phyloP scores from a whole-genome alignment of 2,113 vertebrate genomes.

The Epinephelus cyanopodus region DNA sequence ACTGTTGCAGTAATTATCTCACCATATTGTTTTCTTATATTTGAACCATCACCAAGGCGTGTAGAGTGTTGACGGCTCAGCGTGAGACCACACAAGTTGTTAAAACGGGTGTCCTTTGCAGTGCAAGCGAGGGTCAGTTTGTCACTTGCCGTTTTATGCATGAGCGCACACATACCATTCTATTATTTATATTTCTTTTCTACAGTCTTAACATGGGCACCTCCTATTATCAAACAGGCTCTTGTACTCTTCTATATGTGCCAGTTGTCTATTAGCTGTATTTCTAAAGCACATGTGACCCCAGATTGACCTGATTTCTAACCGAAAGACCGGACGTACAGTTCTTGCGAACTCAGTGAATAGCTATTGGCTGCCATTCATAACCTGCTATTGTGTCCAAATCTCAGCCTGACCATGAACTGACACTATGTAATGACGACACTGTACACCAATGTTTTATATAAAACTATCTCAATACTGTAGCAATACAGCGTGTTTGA shows the following conservation, averaged over 20 bases:
- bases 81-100: constrained; percentile 32
- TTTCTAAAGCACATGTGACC: constrained; percentile 9
- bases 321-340: neutral
- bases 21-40: constrained; percentile 1
- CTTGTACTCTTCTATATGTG: constrained; percentile 10
- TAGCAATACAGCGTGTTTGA: neutral
- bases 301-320: constrained; percentile 37
- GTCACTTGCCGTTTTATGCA: constrained; percentile 63
- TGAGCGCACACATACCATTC: constrained; percentile 37
- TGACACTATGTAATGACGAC: neutral
- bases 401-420: neutral
- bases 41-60: neutral
- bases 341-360: neutral
- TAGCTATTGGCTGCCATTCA: neutral
- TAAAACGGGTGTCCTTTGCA: constrained; percentile 17
- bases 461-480: too few relatives aligned
- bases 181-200: constrained; percentile 54
- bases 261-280: constrained; percentile 3
- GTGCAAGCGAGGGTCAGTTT: constrained; percentile 54
- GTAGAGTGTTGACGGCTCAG: constrained; percentile 13
- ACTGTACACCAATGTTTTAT: neutral
- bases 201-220: constrained; percentile 6
- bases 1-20: constrained; percentile 1
- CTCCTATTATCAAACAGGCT: constrained; percentile 23
- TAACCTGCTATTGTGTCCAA: neutral